phyloP scores from a whole-genome alignment of 1,140 invertebrate species.

The Drosophila yakuba region DNA sequence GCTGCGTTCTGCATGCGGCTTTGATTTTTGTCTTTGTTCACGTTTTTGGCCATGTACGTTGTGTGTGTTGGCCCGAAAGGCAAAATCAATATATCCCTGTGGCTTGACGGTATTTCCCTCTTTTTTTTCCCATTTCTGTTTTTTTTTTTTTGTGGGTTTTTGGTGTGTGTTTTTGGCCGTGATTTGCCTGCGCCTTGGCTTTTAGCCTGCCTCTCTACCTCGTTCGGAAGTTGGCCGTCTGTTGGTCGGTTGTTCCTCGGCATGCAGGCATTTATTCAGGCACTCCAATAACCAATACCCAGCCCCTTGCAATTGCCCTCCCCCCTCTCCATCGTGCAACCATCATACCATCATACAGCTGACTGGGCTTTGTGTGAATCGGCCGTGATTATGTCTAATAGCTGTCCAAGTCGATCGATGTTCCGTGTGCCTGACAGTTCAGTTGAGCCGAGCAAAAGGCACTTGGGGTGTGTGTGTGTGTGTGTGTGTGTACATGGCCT shows the following conservation, averaged over 20 bases:
- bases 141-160: not conserved
- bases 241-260: slow-evolving; percentile 29
- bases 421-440: slow-evolving; percentile 74
- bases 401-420: slow-evolving; percentile 84
- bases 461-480: not conserved
- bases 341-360: slow-evolving; percentile 9
- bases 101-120: slow-evolving; percentile 29
- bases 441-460: slow-evolving; percentile 9
- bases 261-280: slow-evolving; percentile 62
- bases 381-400: slow-evolving; percentile 84
- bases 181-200: slow-evolving; percentile 41
- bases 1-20: slow-evolving; percentile 74
- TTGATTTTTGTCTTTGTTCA: slow-evolving; percentile 62
- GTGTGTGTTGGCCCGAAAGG: slow-evolving; percentile 40
- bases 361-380: slow-evolving; percentile 44
- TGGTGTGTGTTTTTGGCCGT: slow-evolving; percentile 26
- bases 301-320: not conserved
- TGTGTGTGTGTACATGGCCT: not conserved
- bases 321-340: not conserved
- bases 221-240: slow-evolving; percentile 64
- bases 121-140: not conserved
- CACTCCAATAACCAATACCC: slow-evolving; percentile 12
- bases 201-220: slow-evolving; percentile 3
- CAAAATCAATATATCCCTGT: slow-evolving; percentile 74
- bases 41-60: slow-evolving; percentile 60